Evolutionary conservation across 2,888 invertebrate species (phyloP).

Genomic region (Osmoderma eremita): DNA sequence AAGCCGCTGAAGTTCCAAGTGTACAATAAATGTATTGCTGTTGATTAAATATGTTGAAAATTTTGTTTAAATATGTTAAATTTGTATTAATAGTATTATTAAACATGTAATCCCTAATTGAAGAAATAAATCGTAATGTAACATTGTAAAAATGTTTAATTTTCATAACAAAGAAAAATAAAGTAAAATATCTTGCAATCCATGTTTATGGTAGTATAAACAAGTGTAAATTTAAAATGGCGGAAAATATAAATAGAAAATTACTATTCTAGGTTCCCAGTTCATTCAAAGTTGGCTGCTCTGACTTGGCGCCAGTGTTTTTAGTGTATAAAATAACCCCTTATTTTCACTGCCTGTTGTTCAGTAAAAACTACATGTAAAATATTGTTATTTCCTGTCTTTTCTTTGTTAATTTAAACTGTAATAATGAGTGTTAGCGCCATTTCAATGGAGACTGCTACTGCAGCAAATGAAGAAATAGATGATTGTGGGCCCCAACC

Average conservation of each 20-base stretch:
- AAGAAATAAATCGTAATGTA: constrained; percentile 1
- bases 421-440: constrained; percentile 40
- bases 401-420: neutral
- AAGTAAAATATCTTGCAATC: neutral
- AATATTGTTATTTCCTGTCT: neutral
- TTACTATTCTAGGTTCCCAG: too few relatives aligned
- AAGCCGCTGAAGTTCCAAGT: constrained; percentile 22
- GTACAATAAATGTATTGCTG: constrained; percentile 21
- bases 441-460: constrained; percentile 28
- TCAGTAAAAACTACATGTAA: neutral
- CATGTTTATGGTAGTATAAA: neutral
- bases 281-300: neutral
- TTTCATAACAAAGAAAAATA: neutral
- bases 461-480: constrained; percentile 65
- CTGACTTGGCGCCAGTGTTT: constrained; percentile 13
- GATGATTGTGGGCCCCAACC: constrained; percentile 79
- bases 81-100: constrained; percentile 4
- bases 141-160: constrained; percentile 8
- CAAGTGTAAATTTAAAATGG: neutral
- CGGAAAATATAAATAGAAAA: neutral
- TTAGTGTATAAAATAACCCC: neutral
- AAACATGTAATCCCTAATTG: constrained; percentile 20
- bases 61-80: constrained; percentile 7
- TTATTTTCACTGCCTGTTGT: neutral
- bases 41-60: constrained; percentile 12